Conservation (phyloP, 2,888 invertebrate genomes). For the Sphaeridia pumilis region DNA sequence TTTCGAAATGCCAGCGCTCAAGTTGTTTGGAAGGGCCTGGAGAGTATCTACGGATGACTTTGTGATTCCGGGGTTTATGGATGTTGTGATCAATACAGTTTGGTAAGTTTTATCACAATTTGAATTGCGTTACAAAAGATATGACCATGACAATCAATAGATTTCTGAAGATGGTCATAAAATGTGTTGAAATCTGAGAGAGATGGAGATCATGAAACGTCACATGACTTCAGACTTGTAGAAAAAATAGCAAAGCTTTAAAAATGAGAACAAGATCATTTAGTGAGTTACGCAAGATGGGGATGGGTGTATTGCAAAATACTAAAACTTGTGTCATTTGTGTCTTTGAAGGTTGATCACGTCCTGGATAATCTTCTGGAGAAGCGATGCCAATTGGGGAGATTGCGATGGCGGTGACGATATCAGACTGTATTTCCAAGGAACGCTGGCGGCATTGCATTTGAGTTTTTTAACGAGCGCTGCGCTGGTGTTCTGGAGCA, state of each 20-base stretch:
- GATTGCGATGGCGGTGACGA: constrained; percentile 21
- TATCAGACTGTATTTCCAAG: constrained; percentile 28
- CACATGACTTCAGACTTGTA: too few relatives aligned
- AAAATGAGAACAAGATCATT: too few relatives aligned
- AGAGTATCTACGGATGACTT: constrained; percentile 83
- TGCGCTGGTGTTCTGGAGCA: constrained; percentile 56
- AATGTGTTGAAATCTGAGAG: too few relatives aligned
- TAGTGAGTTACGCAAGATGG: too few relatives aligned
- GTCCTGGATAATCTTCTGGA: constrained; percentile 28
- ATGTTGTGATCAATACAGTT: constrained; percentile 20
- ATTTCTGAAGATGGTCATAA: too few relatives aligned
- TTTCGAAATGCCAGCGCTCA: constrained; percentile 70
- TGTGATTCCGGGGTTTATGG: constrained; percentile 59
- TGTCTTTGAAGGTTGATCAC: constrained; percentile 19
- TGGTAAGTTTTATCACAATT: constrained; percentile 25
- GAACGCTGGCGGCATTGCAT: constrained; percentile 50
- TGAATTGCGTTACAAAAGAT: too few relatives aligned
- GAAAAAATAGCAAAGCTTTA: too few relatives aligned
- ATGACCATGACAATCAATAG: too few relatives aligned
- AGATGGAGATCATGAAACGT: too few relatives aligned
- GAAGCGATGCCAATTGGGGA: constrained; percentile 19
- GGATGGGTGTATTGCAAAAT: too few relatives aligned
- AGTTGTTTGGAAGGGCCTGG: constrained; percentile 79
- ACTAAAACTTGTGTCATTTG: too few relatives aligned
- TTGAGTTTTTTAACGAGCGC: constrained; percentile 53